A percentile compares a stretch with the other conserved stretches of the same genome.
phyloP scores from a whole-genome alignment of 2,888 invertebrate species.

The Trissolcus brochymenae region DNA sequence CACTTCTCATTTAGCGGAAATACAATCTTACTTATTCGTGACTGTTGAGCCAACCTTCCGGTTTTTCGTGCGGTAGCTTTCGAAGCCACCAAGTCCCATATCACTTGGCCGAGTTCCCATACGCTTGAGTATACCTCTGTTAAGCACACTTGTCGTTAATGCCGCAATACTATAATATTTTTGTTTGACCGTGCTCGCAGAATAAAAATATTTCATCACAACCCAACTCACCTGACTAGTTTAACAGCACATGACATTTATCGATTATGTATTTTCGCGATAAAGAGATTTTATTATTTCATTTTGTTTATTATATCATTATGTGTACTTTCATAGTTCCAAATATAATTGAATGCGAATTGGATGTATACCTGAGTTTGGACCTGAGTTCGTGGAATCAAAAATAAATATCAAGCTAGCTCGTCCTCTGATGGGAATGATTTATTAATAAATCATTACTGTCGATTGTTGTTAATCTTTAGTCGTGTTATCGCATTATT shows the following conservation, averaged over 20 bases:
- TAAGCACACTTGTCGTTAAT: conserved; percentile 43
- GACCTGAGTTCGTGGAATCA: neutral
- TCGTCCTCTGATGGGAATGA: conserved; percentile 14
- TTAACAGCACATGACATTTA: conserved; percentile 13
- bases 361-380: neutral
- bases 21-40: conserved; percentile 29
- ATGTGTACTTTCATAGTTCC: too few species aligned
- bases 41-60: conserved; percentile 16
- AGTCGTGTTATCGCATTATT: conserved; percentile 1
- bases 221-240: neutral
- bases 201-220: conserved; percentile 31
- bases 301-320: too few species aligned
- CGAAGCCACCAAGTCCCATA: conserved; percentile 26
- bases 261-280: conserved; percentile 1
- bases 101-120: conserved; percentile 32
- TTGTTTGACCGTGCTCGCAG: conserved; percentile 35
- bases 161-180: conserved; percentile 41
- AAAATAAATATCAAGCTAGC: neutral
- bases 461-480: conserved; percentile 8
- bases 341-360: neutral
- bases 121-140: conserved; percentile 31
- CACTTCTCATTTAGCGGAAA: conserved; percentile 38
- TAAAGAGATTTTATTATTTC: too few species aligned
- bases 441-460: conserved; percentile 10
- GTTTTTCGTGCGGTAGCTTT: conserved; percentile 31